phyloP scores from a whole-genome alignment of 2,888 invertebrate species.

The Hirtodrosophila cameraria region DNA sequence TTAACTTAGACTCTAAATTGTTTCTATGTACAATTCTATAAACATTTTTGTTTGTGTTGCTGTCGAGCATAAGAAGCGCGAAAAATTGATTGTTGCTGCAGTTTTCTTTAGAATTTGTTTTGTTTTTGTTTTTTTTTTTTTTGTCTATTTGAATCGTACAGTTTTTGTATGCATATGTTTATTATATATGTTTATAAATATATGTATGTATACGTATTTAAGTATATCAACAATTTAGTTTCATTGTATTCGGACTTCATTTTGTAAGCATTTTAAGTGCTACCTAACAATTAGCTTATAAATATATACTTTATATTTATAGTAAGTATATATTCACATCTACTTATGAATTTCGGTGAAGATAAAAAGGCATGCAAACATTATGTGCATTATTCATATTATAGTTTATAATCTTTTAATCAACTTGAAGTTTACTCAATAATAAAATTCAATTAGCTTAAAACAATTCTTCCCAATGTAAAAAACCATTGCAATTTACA shows the following conservation, averaged over 20 bases:
- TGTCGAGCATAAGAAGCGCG: constrained; percentile 55
- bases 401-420: not conserved
- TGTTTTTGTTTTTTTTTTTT: constrained; percentile 9
- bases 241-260: constrained; percentile 2
- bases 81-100: constrained; percentile 74
- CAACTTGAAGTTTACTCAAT: constrained; percentile 10
- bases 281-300: constrained; percentile 24
- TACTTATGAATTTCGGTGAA: constrained; percentile 71
- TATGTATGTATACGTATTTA: constrained; percentile 17
- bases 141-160: constrained; percentile 27
- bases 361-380: constrained; percentile 64
- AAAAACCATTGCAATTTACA: constrained; percentile 13
- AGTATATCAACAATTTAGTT: constrained; percentile 24
- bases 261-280: constrained; percentile 40
- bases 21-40: constrained; percentile 45
- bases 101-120: constrained; percentile 15
- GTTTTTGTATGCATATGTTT: constrained; percentile 32
- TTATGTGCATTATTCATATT: constrained; percentile 20
- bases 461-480: constrained; percentile 24
- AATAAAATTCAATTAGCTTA: constrained; percentile 28
- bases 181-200: constrained; percentile 6
- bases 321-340: constrained; percentile 19
- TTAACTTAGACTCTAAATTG: constrained; percentile 46
- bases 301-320: constrained; percentile 8
- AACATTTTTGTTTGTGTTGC: no score